Conservation (phyloP, 2,113 vertebrate genomes). For the Scomber japonicus region DNA sequence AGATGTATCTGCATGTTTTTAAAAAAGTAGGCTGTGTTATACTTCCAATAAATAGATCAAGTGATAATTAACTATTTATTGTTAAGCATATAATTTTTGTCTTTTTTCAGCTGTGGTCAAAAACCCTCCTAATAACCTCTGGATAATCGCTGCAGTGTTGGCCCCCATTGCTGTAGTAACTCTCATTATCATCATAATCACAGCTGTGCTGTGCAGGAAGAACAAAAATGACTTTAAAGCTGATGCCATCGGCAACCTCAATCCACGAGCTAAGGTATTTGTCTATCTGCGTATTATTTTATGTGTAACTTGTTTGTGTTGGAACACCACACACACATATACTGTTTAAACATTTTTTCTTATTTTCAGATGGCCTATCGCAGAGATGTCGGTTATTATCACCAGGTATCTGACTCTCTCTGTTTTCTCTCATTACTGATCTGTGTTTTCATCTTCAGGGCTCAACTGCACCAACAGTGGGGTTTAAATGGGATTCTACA, state of each 20-base stretch:
- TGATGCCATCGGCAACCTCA: slow-evolving; percentile 94
- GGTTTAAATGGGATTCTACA: slow-evolving; percentile 53
- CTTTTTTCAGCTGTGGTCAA: slow-evolving; percentile 92
- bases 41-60: slow-evolving; percentile 16
- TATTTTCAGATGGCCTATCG: slow-evolving; percentile 84
- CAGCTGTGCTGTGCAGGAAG: slow-evolving; percentile 96
- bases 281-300: not conserved
- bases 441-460: slow-evolving; percentile 53
- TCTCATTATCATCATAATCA: slow-evolving; percentile 97
- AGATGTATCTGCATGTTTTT: slow-evolving; percentile 34
- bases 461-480: slow-evolving; percentile 47
- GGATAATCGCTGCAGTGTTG: slow-evolving; percentile 97
- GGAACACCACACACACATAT: no score
- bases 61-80: slow-evolving; percentile 5
- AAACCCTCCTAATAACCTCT: slow-evolving; percentile 97
- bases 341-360: slow-evolving; percentile 34
- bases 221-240: slow-evolving; percentile 98
- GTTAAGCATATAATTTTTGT: slow-evolving; percentile 19
- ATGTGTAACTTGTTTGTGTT: no score
- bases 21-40: slow-evolving; percentile 19
- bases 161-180: slow-evolving; percentile 96
- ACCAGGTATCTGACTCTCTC: slow-evolving; percentile 82
- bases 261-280: slow-evolving; percentile 94
- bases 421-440: slow-evolving; percentile 50
- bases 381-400: slow-evolving; percentile 86